phyloP scores from a whole-genome alignment of 2,888 invertebrate genomes.

The Drosophila siamana region DNA sequence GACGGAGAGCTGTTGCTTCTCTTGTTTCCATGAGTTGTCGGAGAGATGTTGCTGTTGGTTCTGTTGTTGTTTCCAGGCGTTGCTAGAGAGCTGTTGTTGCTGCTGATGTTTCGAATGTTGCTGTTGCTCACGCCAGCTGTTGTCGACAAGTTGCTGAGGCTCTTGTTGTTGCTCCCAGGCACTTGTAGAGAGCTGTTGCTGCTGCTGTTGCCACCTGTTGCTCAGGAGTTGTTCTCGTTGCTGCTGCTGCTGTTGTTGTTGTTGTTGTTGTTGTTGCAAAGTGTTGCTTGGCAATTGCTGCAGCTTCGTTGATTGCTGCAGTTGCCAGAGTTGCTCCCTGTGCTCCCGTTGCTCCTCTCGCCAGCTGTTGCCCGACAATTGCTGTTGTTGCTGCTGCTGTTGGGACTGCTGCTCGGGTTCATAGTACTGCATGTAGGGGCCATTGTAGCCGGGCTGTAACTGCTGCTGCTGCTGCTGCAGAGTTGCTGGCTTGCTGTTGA shows the following conservation, averaged over 20 bases:
- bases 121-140: conserved; percentile 5
- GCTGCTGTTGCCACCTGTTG: not conserved
- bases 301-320: conserved; percentile 5
- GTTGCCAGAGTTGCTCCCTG: conserved; percentile 15
- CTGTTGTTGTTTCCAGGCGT: conserved; percentile 16
- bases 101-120: conserved; percentile 15
- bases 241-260: not conserved
- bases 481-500: conserved; percentile 9
- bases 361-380: conserved; percentile 1
- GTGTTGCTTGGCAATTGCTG: conserved; percentile 1
- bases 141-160: conserved; percentile 6
- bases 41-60: conserved; percentile 18
- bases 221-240: not conserved
- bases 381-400: conserved; percentile 23
- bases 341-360: conserved; percentile 20
- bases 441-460: conserved; percentile 39
- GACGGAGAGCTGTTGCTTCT: conserved; percentile 18
- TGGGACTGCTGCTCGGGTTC: conserved; percentile 19
- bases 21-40: conserved; percentile 10
- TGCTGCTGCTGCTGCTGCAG: conserved; percentile 10
- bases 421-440: conserved; percentile 57
- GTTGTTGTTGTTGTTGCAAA: not conserved
- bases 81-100: conserved; percentile 10
- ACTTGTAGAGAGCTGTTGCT: not conserved
- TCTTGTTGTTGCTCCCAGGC: conserved; percentile 17